Conservation (phyloP, 2,113 vertebrate genomes). For the Phylloscopus whistleri region DNA sequence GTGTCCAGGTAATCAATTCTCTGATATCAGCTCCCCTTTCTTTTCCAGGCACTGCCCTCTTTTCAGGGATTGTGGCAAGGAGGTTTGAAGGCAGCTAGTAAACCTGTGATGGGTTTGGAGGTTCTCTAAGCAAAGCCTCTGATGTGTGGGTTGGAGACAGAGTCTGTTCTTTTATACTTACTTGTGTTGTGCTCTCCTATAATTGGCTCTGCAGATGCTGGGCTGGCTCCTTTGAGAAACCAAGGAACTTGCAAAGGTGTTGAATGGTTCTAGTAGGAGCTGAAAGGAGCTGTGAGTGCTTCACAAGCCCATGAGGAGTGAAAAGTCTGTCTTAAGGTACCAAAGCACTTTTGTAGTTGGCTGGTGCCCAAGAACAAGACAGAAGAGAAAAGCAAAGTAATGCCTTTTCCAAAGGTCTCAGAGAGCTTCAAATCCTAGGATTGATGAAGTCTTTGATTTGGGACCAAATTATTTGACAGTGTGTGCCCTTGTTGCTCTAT, state of each 20-base stretch:
- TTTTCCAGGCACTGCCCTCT: neutral
- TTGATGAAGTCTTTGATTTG: neutral
- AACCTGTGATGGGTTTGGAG: neutral
- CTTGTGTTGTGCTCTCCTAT: neutral
- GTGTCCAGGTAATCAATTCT: neutral
- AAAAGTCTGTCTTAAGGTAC: neutral
- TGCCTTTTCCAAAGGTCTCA: neutral
- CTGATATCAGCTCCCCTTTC: neutral
- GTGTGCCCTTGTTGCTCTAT: neutral
- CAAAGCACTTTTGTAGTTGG: neutral
- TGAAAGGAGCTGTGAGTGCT: constrained; percentile 18
- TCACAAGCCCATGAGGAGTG: neutral
- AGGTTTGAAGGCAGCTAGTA: neutral
- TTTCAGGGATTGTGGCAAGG: neutral
- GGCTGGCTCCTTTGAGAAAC: neutral
- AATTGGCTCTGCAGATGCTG: neutral
- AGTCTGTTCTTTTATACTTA: neutral
- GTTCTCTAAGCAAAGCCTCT: neutral
- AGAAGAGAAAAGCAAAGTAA: neutral
- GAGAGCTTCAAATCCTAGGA: neutral
- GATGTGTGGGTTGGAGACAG: neutral
- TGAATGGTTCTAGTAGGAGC: neutral
- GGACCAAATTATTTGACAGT: neutral
- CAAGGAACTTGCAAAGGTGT: constrained; percentile 8
- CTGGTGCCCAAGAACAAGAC: neutral